Evolutionary conservation across 2,113 vertebrate genomes (phyloP), one percentile per base, ranked within the genome.

Genomic region (Meriones unguiculatus): DNA sequence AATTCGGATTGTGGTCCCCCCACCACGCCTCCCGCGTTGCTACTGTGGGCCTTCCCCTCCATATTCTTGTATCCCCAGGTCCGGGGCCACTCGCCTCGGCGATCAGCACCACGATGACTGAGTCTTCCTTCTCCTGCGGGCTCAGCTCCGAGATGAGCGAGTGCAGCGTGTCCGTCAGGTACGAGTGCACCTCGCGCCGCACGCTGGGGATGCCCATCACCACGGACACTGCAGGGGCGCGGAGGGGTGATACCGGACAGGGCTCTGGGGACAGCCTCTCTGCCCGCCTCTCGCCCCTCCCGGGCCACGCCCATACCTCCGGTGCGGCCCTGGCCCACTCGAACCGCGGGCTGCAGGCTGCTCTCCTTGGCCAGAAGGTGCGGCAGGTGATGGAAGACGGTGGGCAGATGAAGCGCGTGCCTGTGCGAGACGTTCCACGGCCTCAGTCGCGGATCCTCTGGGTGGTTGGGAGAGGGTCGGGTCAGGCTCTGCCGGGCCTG

Each of bases 191-290:
- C 98, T 99, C 99, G 82, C 99, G 98, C 98, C 99, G 99, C 98
- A 99, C 99, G 7, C 99, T 99, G 91, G 99, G 99, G 87, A 99
- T 99, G 32, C 99, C 99, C 99, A 99, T 99, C 98, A 99, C 99
- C 77, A 99, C 99, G 4, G 99, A 99, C 96, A 99, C 99, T 99
- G 98, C 86, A 13, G 78, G 62, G 64, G 46, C 3, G 41, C n/a
- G 6, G 17, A 69, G 89, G 67, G 52, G 50, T 2, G 18, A 57
- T 12, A 38, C 84, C 35, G 70, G 81, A 57, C 32, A 2, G 7
- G 46, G 50, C 0, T 2, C 24, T 57, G 0, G 72, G 5, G 35
- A 80, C 41, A 0, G 0, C 30, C 87, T 88, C 75, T 0, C 20
- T 72, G 86, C 54, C 92, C 38, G 12, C 89, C 89, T 76, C 81